A percentile compares a stretch with the other conserved stretches of the same genome.
Evolutionary conservation across 2,888 invertebrate genomes (phyloP).

Genomic region (Melieria omissa): DNA sequence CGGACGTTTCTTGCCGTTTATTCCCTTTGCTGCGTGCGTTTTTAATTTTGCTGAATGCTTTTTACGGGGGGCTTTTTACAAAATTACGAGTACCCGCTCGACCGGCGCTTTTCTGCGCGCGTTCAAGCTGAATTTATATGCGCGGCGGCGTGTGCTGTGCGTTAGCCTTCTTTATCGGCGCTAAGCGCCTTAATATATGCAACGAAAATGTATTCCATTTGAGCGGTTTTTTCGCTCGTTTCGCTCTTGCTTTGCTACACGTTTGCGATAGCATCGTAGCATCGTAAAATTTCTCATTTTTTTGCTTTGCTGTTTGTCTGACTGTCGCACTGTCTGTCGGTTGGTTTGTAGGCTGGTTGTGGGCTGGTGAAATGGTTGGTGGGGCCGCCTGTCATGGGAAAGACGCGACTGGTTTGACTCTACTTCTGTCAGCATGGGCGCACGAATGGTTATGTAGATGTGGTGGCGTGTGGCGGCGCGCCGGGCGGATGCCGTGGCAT

Average conservation of each 20-base stretch:
- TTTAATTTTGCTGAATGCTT: slow-evolving; percentile 43
- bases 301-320: slow-evolving; percentile 13
- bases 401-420: no score
- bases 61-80: slow-evolving; percentile 49
- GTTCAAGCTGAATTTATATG: neutral
- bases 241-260: slow-evolving; percentile 40
- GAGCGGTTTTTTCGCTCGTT: neutral
- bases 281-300: slow-evolving; percentile 35
- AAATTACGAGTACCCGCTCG: slow-evolving; percentile 43
- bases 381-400: no score
- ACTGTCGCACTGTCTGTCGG: neutral
- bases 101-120: slow-evolving; percentile 29
- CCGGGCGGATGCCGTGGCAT: slow-evolving; percentile 1
- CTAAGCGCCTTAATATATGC: slow-evolving; percentile 26
- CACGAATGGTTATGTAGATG: slow-evolving; percentile 5
- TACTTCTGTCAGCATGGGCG: neutral
- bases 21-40: slow-evolving; percentile 16
- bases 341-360: slow-evolving; percentile 9
- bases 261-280: slow-evolving; percentile 33
- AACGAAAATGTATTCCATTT: slow-evolving; percentile 24
- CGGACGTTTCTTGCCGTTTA: slow-evolving; percentile 4
- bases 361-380: no score
- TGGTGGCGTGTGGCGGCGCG: slow-evolving; percentile 12
- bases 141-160: slow-evolving; percentile 1
- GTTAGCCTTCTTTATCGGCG: slow-evolving; percentile 18